These are phyloP conservation scores for Potamilus streckersoni DNA, from an alignment of 1,140 invertebrate species.

Conservation along the genomic window DNA sequence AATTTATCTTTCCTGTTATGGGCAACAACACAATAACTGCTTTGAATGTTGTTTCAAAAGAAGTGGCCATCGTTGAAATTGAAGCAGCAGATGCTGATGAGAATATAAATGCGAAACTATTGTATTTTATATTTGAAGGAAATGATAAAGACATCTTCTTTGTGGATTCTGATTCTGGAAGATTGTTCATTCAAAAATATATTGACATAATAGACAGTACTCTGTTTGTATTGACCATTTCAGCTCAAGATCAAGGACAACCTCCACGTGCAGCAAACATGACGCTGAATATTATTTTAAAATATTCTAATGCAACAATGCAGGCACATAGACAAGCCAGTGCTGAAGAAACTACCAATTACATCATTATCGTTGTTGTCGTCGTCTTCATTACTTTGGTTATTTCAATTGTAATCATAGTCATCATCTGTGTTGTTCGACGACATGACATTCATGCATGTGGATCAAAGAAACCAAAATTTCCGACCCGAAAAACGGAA, in stretches of 20 bases:
- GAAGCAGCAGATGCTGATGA: slow-evolving; percentile 35
- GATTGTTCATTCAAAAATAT: slow-evolving; percentile 31
- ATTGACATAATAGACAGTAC: slow-evolving; percentile 26
- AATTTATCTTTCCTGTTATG: slow-evolving; percentile 26
- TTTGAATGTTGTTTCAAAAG: slow-evolving; percentile 20
- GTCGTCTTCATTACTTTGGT: slow-evolving; percentile 48
- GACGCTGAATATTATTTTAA: slow-evolving; percentile 30
- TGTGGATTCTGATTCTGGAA: slow-evolving; percentile 37
- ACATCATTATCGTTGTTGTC: slow-evolving; percentile 47
- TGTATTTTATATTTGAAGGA: slow-evolving; percentile 42
- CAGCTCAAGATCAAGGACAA: slow-evolving; percentile 41
- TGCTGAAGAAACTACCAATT: slow-evolving; percentile 5
- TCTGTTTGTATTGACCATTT: slow-evolving; percentile 31
- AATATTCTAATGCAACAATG: slow-evolving; percentile 17
- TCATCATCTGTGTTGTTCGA: slow-evolving; percentile 47
- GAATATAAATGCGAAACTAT: slow-evolving; percentile 37
- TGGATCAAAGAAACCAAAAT: not conserved
- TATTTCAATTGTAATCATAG: slow-evolving; percentile 45
- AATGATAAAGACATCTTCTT: slow-evolving; percentile 43
- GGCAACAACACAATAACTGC: slow-evolving; percentile 19
- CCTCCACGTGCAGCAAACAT: slow-evolving; percentile 30
- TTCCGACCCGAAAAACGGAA: not conserved
- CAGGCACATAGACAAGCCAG: too few species aligned
- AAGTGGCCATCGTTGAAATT: slow-evolving; percentile 21
- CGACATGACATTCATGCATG: slow-evolving; percentile 36